Conservation (phyloP, 2,888 invertebrate genomes). For the Steinernema scapterisci region DNA sequence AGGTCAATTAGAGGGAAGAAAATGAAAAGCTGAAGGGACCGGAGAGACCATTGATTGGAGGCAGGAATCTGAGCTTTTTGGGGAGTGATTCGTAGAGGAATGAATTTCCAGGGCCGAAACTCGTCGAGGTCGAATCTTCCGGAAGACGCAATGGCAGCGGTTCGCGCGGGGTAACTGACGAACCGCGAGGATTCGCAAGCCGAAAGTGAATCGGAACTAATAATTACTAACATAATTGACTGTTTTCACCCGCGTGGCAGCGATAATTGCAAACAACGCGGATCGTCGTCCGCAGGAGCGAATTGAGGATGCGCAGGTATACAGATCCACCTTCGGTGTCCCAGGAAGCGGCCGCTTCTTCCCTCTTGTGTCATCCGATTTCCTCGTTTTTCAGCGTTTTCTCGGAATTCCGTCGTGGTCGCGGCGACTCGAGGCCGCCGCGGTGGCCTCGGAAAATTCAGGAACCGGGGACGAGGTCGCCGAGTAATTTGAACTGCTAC, state of each 20-base stretch:
- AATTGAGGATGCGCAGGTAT: neutral
- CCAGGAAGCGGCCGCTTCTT: neutral
- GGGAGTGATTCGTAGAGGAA: too few relatives aligned
- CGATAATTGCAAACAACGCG: slow-evolving; percentile 31
- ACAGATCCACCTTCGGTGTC: neutral
- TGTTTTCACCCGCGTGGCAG: slow-evolving; percentile 28
- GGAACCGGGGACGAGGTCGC: slow-evolving; percentile 29
- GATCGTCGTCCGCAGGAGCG: slow-evolving; percentile 12
- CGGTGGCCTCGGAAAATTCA: slow-evolving; percentile 25
- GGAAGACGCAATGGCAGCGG: neutral
- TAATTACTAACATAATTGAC: slow-evolving; percentile 27
- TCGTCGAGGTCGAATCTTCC: too few relatives aligned
- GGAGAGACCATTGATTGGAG: too few relatives aligned
- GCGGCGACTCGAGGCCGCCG: neutral
- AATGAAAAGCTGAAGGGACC: too few relatives aligned
- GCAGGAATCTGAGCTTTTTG: too few relatives aligned
- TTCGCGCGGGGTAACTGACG: neutral
- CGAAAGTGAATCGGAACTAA: slow-evolving; percentile 32
- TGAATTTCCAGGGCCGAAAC: too few relatives aligned
- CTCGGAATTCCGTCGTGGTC: neutral
- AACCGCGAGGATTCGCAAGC: slow-evolving; percentile 3
- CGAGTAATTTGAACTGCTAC: slow-evolving; percentile 27
- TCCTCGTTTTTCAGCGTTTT: neutral
- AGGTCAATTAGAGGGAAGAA: neutral
- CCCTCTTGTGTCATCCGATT: neutral